Conservation (phyloP, 2,888 invertebrate species). For the Trimorus sp. region DNA sequence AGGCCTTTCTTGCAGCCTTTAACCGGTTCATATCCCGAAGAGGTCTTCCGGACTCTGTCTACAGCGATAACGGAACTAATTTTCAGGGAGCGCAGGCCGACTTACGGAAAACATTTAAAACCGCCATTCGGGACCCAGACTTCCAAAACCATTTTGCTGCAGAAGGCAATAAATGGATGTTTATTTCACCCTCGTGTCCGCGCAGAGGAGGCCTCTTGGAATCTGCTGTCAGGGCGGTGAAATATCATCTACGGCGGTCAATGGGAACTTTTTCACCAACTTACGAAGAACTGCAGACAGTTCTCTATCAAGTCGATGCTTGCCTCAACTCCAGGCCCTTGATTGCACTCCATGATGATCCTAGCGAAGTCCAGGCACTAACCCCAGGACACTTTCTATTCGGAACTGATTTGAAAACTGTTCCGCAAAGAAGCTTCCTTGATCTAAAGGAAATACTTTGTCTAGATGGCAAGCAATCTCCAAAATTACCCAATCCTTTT, state of each 20-base stretch:
- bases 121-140: background rate
- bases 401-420: background rate
- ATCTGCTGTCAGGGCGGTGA: background rate
- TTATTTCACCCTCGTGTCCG: background rate
- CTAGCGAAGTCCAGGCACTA: background rate
- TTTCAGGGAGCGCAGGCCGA: conserved; percentile 1
- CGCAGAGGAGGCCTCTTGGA: background rate
- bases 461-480: too few species aligned
- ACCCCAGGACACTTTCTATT: background rate
- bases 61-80: conserved; percentile 9
- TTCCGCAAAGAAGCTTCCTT: too few species aligned
- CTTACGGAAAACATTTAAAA: background rate
- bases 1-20: background rate
- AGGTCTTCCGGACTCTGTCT: background rate
- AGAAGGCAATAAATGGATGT: background rate
- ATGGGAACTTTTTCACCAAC: background rate
- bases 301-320: background rate
- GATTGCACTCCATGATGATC: background rate
- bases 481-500: background rate
- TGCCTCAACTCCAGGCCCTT: background rate
- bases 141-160: background rate
- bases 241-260: background rate
- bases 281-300: background rate
- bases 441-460: too few species aligned
- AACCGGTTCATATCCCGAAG: background rate